Conservation (phyloP, 1,140 invertebrate genomes). For the Andricus grossulariae region DNA sequence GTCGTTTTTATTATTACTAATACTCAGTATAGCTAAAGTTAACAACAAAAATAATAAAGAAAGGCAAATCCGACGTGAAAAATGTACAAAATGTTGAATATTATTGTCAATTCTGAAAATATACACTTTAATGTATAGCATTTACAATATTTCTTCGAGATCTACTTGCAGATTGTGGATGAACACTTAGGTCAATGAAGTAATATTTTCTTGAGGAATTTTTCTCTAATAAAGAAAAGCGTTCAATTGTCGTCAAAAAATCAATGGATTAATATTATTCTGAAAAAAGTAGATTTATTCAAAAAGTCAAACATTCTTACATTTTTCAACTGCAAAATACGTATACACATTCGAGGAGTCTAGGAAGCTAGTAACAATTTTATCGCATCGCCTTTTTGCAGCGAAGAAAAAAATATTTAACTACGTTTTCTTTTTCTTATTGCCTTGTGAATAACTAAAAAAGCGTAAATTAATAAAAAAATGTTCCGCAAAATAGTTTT, state of each 20-base stretch:
- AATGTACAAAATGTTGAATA: conserved; percentile 51
- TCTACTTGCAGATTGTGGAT: neutral
- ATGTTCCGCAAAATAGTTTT: too few species aligned
- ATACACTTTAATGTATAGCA: conserved; percentile 31
- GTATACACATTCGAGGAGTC: neutral
- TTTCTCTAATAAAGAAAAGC: neutral
- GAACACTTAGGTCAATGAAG: neutral
- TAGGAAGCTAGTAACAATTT: conserved; percentile 9
- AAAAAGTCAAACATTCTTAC: neutral
- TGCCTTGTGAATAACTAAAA: neutral
- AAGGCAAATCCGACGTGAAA: too few species aligned
- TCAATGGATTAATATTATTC: neutral
- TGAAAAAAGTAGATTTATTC: neutral
- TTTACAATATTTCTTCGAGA: neutral
- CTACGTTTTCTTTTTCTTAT: too few species aligned
- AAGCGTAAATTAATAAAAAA: neutral
- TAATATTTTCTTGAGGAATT: neutral
- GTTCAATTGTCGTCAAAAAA: neutral
- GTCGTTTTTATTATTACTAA: conserved; percentile 33
- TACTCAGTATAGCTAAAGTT: conserved; percentile 3
- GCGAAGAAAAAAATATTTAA: too few species aligned
- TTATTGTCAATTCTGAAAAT: conserved; percentile 44
- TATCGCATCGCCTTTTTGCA: conserved; percentile 14
- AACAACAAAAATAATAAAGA: too few species aligned
- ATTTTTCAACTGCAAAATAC: neutral